A percentile compares a stretch with the other conserved stretches of the same genome.
phyloP scores from a whole-genome alignment of 2,888 invertebrate species.

The Notodonta ziczac region DNA sequence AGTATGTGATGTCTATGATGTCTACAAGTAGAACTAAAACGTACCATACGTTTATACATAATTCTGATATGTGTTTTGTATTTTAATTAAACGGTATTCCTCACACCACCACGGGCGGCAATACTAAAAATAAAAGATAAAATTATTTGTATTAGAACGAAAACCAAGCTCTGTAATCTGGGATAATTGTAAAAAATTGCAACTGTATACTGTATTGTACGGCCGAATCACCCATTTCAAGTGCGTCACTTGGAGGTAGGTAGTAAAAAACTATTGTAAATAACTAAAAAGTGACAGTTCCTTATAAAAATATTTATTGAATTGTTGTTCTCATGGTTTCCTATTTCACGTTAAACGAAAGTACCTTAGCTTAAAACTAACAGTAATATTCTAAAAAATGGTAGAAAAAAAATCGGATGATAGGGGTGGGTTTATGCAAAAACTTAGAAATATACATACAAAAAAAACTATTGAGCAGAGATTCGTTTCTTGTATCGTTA shows the following conservation, averaged over 20 bases:
- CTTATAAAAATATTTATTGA: conserved; percentile 37
- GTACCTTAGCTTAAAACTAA: conserved; percentile 48
- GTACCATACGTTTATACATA: conserved; percentile 55
- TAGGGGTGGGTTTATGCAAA: conserved; percentile 78
- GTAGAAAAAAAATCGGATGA: conserved; percentile 48
- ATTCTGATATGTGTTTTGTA: conserved; percentile 46
- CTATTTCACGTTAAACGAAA: conserved; percentile 30
- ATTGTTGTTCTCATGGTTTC: conserved; percentile 29
- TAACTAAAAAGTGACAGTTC: conserved; percentile 29
- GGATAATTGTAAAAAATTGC: background rate
- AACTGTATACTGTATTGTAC: background rate
- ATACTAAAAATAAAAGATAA: conserved; percentile 73
- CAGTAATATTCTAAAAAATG: conserved; percentile 34
- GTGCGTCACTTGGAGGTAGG: background rate
- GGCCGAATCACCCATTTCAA: background rate
- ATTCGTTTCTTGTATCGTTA: conserved; percentile 48
- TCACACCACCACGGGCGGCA: conserved; percentile 80
- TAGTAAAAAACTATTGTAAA: background rate
- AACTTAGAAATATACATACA: conserved; percentile 34
- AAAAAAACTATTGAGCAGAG: conserved; percentile 66
- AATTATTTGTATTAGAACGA: conserved; percentile 29
- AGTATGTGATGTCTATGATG: conserved; percentile 51
- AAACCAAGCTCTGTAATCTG: background rate
- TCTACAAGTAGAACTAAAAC: conserved; percentile 55
- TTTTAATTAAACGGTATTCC: conserved; percentile 49